Evolutionary conservation across 1,140 invertebrate species (phyloP).

Genomic region (Hyphantria cunea): DNA sequence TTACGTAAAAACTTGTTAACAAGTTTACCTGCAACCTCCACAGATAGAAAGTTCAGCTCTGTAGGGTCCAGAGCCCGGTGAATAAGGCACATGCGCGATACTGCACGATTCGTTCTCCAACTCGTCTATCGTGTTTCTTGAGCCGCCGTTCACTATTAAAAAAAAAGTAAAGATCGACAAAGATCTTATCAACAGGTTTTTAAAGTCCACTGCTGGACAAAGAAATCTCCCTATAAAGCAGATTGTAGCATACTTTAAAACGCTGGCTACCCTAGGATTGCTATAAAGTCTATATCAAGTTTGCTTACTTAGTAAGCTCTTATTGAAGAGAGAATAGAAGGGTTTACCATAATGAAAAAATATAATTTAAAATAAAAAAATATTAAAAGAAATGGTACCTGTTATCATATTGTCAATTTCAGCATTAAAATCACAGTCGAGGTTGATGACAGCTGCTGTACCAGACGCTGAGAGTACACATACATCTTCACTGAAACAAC

Average conservation of each 20-base stretch:
- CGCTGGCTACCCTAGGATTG: no score
- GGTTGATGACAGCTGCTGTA: conserved; percentile 90
- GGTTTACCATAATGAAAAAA: no score
- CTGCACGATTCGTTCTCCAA: conserved; percentile 42
- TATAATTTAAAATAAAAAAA: no score
- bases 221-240: no score
- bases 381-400: conserved; percentile 16
- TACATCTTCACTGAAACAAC: conserved; percentile 91
- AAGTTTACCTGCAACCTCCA: conserved; percentile 84
- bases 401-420: conserved; percentile 43
- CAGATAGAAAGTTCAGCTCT: conserved; percentile 84
- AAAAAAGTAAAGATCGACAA: not conserved
- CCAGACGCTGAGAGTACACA: conserved; percentile 96
- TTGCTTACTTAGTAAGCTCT: no score
- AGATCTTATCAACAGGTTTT: no score
- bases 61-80: conserved; percentile 59
- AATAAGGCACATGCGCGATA: conserved; percentile 65
- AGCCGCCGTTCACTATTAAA: conserved; percentile 38
- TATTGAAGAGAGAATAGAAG: no score
- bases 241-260: no score
- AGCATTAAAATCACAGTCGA: conserved; percentile 65
- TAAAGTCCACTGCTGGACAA: no score
- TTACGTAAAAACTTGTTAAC: not conserved
- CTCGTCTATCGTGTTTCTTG: conserved; percentile 45
- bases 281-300: no score